Evolutionary conservation across 2,113 vertebrate genomes (phyloP).

Genomic region (Australoheros scitulus): DNA sequence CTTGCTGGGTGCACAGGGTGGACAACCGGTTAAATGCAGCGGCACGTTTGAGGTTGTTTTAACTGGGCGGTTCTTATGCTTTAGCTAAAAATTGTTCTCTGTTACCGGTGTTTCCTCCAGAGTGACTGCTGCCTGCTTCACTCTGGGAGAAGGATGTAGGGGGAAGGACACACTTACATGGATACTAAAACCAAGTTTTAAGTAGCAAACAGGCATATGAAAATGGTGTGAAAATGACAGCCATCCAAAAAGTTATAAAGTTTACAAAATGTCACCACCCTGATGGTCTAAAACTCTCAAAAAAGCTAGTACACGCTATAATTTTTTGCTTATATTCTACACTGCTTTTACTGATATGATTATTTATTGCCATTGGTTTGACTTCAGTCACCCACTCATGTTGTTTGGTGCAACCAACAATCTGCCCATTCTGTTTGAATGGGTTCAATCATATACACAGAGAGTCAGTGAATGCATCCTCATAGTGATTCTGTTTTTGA

Average conservation of each 20-base stretch:
- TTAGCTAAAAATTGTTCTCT: not conserved
- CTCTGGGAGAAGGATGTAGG: not conserved
- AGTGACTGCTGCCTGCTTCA: not conserved
- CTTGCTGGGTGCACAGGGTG: not conserved
- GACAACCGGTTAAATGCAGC: not conserved
- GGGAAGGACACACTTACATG: rapidly evolving
- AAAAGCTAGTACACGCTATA: not conserved
- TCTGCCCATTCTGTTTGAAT: not conserved
- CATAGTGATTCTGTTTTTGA: not conserved
- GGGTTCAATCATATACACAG: no score
- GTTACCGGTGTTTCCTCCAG: no score
- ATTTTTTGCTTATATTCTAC: not conserved
- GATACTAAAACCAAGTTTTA: no score
- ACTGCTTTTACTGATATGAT: not conserved
- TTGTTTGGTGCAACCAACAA: not conserved
- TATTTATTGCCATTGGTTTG: not conserved
- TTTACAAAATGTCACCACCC: not conserved
- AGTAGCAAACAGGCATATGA: no score
- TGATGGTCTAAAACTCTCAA: not conserved
- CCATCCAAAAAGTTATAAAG: not conserved
- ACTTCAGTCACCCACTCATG: not conserved
- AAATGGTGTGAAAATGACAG: not conserved
- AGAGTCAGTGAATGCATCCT: not conserved
- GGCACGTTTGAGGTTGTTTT: not conserved
- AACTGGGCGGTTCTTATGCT: not conserved